These are phyloP conservation scores for Momotus momota DNA, from an alignment of 2,797 vertebrate species.

Conservation along the genomic window DNA sequence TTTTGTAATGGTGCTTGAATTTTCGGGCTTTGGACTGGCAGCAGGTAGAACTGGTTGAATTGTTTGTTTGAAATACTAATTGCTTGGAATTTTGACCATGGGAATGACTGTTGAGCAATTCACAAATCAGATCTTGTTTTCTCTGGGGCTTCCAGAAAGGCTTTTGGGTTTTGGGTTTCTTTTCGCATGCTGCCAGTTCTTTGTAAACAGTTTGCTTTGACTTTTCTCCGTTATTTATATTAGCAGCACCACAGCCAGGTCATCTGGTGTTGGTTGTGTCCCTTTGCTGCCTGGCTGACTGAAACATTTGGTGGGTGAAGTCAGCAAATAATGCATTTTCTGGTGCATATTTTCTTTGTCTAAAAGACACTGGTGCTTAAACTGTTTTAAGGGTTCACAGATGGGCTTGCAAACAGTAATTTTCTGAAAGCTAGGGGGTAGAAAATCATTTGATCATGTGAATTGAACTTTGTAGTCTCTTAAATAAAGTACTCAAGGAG, in stretches of 20 bases:
- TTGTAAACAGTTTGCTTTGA: constrained; percentile 22
- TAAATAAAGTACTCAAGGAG: neutral
- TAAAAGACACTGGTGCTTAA: neutral
- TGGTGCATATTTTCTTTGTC: neutral
- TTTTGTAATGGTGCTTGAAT: neutral
- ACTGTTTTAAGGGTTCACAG: neutral
- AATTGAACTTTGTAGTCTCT: neutral
- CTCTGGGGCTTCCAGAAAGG: neutral
- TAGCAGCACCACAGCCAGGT: neutral
- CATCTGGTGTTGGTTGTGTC: neutral
- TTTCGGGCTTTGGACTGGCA: neutral
- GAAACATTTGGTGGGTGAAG: neutral
- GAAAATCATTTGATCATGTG: neutral
- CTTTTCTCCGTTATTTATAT: neutral
- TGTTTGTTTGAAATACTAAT: constrained; percentile 33
- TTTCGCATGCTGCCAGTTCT: neutral
- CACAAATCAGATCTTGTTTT: neutral
- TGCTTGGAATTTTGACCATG: neutral
- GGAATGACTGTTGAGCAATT: neutral
- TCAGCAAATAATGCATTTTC: neutral
- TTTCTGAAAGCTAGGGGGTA: neutral
- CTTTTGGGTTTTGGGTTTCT: neutral
- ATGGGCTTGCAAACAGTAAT: neutral
- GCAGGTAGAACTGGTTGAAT: neutral
- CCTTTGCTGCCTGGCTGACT: neutral